Evolutionary conservation across 2,113 vertebrate genomes (phyloP).

Genomic region (Calypte anna): DNA sequence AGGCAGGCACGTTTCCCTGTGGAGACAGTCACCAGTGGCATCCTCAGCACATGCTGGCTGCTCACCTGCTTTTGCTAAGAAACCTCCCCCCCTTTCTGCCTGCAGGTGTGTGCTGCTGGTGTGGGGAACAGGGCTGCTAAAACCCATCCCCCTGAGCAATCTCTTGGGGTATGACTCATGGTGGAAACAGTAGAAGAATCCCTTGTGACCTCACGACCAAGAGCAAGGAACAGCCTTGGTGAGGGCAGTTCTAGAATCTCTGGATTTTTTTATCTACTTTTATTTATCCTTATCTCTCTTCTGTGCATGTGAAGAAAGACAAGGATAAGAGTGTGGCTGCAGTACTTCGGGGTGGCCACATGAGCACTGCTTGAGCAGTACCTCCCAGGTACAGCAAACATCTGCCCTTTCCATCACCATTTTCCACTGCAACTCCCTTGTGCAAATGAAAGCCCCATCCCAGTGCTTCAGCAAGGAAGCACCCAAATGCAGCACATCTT

Average conservation of each 20-base stretch:
- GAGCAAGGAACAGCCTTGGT: neutral
- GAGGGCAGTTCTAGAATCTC: neutral
- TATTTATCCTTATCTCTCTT: neutral
- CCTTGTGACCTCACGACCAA: neutral
- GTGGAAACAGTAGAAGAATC: neutral
- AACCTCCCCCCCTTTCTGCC: neutral
- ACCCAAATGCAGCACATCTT: neutral
- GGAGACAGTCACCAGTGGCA: neutral
- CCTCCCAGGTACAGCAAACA: neutral
- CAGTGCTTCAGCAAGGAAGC: fast-evolving
- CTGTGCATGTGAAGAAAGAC: neutral
- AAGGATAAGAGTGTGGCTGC: fast-evolving
- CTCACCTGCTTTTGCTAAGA: neutral
- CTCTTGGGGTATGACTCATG: neutral
- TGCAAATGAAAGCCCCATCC: neutral
- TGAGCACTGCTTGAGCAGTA: neutral
- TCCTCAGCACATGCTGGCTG: neutral
- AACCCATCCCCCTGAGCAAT: neutral
- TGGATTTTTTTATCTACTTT: neutral
- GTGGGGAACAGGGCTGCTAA: neutral
- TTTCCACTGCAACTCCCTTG: neutral
- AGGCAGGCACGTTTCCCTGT: conserved; percentile 83
- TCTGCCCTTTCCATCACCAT: neutral
- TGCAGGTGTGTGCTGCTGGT: too few relatives aligned
- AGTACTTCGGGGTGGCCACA: neutral